Base-by-base conservation (phyloP, 2,888 invertebrate species). In the Volucella inanis region DNA sequence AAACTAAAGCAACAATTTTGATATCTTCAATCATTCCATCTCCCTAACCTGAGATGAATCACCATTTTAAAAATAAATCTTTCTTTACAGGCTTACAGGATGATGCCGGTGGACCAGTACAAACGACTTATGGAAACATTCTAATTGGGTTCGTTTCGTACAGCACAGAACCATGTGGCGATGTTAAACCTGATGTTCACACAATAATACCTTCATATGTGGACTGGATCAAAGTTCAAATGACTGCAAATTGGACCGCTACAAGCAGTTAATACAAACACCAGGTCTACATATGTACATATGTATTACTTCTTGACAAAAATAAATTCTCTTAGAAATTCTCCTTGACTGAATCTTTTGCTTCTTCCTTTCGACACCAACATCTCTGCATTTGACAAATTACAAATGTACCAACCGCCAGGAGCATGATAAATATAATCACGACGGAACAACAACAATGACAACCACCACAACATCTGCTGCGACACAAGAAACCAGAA, bases 351-450 rank as follows among this genome's bases (percentile, higher is more conserved):
- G 12, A 22, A 12, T 6, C 4, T n/a, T 4, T 8, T 12, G 1
- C 11, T 6, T 8, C 11, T 12, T 2, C 38, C 31, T 38, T 14
- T 8, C 41, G 8, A n/a, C 67, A 41, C 39, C 59, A 49, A 18
- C 50, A 50, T 61, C 18, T 1, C 87, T 88, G 87, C 75, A 50
- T 55, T 61, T 87, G 87, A 88, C 87, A 88, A 82, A 82, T 77
- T 77, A 87, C 78, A 87, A 87, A 81, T 87, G 80, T 84, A 39
- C 41, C 55, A 55, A 55, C 52, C 38, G 12, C 57, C 65, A 54
- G 38, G 54, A 81, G 41, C 54, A 43, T 41, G 22, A 18, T 12
- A 54, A 68, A 55, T 31, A 75, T 54, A 67, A 41, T 68, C 67
- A 67, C 9, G 41, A 6, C 62, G 78, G 54, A 49, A 64, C 15